phyloP scores from a whole-genome alignment of 2,888 invertebrate genomes.

The Cacoxenus indagator region DNA sequence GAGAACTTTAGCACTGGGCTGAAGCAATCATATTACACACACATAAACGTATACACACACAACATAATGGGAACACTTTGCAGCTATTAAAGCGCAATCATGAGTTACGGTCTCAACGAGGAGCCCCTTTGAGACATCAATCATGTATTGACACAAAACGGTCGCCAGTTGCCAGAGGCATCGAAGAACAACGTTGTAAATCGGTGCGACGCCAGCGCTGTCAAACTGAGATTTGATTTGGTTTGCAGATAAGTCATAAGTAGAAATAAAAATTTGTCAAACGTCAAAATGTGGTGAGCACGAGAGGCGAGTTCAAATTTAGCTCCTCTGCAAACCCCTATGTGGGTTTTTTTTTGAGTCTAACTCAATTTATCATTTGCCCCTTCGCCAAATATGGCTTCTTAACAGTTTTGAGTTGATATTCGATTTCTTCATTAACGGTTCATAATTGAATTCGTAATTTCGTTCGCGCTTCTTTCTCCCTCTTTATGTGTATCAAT shows the following conservation, averaged over 20 bases:
- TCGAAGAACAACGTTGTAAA: slow-evolving; percentile 17
- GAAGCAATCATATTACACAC: background rate
- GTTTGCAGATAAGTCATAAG: too few relatives aligned
- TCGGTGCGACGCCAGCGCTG: background rate
- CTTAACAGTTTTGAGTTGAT: background rate
- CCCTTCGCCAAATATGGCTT: too few relatives aligned
- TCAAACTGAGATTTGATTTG: too few relatives aligned
- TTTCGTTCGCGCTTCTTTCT: slow-evolving; percentile 54
- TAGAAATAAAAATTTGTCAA: too few relatives aligned
- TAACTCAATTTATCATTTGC: too few relatives aligned
- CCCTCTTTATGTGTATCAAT: slow-evolving; percentile 29
- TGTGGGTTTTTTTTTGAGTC: too few relatives aligned
- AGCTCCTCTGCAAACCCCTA: too few relatives aligned
- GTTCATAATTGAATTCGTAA: slow-evolving; percentile 62
- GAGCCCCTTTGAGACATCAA: background rate
- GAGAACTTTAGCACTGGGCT: background rate
- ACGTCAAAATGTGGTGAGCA: too few relatives aligned
- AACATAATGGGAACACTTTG: slow-evolving; percentile 2
- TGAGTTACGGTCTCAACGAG: background rate
- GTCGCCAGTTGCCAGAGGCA: slow-evolving; percentile 10
- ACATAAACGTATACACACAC: background rate
- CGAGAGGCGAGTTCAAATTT: too few relatives aligned
- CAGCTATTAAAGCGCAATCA: slow-evolving; percentile 7
- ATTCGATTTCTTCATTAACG: slow-evolving; percentile 56
- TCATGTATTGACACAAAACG: background rate